Base-by-base conservation (phyloP, 2,888 invertebrate species). In the Tenodera sinensis region DNA sequence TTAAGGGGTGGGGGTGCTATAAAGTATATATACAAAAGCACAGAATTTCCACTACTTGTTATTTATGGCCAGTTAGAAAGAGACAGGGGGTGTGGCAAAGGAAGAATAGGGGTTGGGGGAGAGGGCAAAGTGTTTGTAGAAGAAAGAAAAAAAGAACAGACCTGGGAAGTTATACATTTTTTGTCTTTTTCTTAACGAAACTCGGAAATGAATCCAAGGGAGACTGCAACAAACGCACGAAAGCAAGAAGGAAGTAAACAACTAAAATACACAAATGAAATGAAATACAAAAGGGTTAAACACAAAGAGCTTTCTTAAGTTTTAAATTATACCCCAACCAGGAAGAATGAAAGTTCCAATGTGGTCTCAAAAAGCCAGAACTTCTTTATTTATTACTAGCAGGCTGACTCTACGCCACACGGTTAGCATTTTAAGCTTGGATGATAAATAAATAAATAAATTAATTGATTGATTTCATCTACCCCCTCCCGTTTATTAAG, bases 31-130 rank as follows among this genome's bases (percentile, higher is more conserved):
- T 89, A 90, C 82, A 71, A 71, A 71, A 71, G 88, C 89, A 27
- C 83, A 86, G 89, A 88, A 88, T 89, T 89, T 89, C 88, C 90
- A 89, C 85, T 88, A 88, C 90, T 88, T 83, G 89, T 90, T 90
- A 90, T 90, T 90, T 90, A 90, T 89, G 89, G 81, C 88, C 47
- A 89, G 83, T 85, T 87, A 54, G 89, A 87, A 85, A 81, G 90
- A 84, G 82, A 83, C 42, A n/a, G 83, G 34, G 88, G 30, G 14
- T 83, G 47, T 34, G 28, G 88, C 42, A 83, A 88, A 83, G 83
- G 87, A 20, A 71, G 54, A 71, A 71, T 20, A 71, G 54, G 54
- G 54, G 20, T 71, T 42, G 54, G 54, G 54, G 54, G 20, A 54
- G 54, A 71, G 54, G 54, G 54, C 54, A 71, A 20, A 71, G 54